Base-by-base conservation (phyloP, 1,140 invertebrate genomes). In the Drosophila kohkoa region DNA sequence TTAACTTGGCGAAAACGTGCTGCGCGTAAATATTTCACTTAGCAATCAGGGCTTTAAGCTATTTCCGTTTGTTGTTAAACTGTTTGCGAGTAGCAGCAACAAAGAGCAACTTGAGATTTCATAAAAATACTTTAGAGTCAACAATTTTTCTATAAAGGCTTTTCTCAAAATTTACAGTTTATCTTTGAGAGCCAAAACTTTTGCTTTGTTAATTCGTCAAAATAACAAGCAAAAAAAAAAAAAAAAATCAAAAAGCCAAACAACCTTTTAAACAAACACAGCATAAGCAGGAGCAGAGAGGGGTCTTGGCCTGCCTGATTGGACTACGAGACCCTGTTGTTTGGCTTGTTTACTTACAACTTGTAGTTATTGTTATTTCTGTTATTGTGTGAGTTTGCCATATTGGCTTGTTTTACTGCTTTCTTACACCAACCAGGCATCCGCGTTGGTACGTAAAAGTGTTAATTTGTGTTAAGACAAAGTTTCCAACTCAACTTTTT, bases 41-140 rank as follows among this genome's bases (percentile, higher is more conserved):
- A 82, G 78, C 59, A 75, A 75, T 65, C 64, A 75, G 66, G 75
- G 60, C 48, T 49, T 58, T 20, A n/a, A 49, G 57, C 28, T 28
- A 30, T 35, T 20, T 16, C 15, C 51, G 66, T 49, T 80, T 79
- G 60, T 15, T 58, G 43, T 7, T 30, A 45, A n/a, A 20, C 38
- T 58, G n/a, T 25, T 25, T 25, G 20, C 71, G 13, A 43, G 58
- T 46, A 25, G 49, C 20, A 57, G 45, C 72, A 73, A 75, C 63
- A 75, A 51, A 63, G 70, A 82, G 59, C 65, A 70, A 69, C 35
- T 68, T 51, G 73, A 68, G 73, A 43, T 63, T 77, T 69, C 66
- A 81, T 81, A 81, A 81, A 81, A 81, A 81, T 81, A 63, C 75
- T 74, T 77, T 80, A 67, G 58, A 73, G 81, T 76, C 48, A 65